These are phyloP conservation scores for Aselliscus stoliczkanus DNA, from an alignment of 2,797 vertebrate genomes.

Conservation along the genomic window DNA sequence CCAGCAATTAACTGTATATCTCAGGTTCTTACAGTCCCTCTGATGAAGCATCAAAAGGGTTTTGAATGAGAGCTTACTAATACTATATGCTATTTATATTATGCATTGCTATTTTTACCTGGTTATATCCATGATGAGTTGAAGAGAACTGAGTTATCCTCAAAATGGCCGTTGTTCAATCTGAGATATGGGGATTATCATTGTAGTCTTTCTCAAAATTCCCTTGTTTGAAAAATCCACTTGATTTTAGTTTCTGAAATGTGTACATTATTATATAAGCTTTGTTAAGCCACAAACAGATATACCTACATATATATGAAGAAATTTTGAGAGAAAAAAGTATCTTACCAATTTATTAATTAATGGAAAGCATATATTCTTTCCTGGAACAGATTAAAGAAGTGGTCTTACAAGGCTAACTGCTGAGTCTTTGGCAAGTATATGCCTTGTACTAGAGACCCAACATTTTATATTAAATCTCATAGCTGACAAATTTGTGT, in stretches of 20 bases:
- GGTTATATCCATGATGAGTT: background rate
- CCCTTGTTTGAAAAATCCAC: background rate
- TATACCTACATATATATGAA: background rate
- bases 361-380: background rate
- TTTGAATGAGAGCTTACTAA: background rate
- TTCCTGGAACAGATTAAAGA: background rate
- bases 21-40: background rate
- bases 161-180: background rate
- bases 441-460: conserved; percentile 22
- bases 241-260: conserved; percentile 32
- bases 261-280: background rate
- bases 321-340: background rate
- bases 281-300: background rate
- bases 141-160: background rate
- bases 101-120: background rate
- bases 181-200: background rate
- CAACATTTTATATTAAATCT: background rate
- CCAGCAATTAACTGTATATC: background rate
- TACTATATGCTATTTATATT: background rate
- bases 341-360: background rate
- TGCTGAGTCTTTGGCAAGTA: conserved; percentile 17
- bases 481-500: background rate
- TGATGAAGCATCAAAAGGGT: background rate
- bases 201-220: background rate
- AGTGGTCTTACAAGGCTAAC: conserved; percentile 38